Evolutionary conservation across 2,888 invertebrate genomes (phyloP), one percentile per base, ranked within the genome.

Genomic region (Folsomia candida): DNA sequence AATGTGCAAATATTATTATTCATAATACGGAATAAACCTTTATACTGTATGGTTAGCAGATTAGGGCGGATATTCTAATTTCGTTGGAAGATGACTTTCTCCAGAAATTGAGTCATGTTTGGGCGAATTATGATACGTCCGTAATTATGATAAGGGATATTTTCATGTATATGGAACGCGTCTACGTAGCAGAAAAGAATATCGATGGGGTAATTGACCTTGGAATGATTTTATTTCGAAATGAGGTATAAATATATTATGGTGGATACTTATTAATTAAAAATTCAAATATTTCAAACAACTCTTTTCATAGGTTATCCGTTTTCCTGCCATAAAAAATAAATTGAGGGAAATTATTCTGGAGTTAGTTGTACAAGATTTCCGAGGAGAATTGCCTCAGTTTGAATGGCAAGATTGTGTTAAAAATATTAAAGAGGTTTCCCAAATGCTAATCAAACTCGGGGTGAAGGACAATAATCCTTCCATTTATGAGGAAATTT

Each of bases 121-220:
- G 98, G 98, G 96, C 93, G 80, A 99, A 99, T 84, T 99, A 99
- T 85, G 97, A 98, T 83, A 99, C 98, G 25, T 97, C 98, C 68
- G 99, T 99, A 98, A 97, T 98, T 68, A 99, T 99, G 99, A 99
- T 99, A 80, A 88, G 99, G 79, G 99, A 99, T 83, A 99, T 99
- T 83, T 88, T 99, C 51, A 99, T 99, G 99, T 99, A 99, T 84
- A 98, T 99, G 98, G 99, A 99, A 85, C 89, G 99, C 79, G 99
- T 99, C 65, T 99, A 97, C 86, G 98, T 99, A 66, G 94, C 94
- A 83, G 97, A 98, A 84, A 95, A 98, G 84, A 95, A 93, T 85
- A 96, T 98, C 71, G 97, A 99, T 83, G 97, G 97, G 86, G 99
- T 99, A 69, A 99, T 98, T 86, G 97, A 98, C 86, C 88, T 99